Conservation (phyloP, 2,113 vertebrate species). For the Nycticebus coucang region DNA sequence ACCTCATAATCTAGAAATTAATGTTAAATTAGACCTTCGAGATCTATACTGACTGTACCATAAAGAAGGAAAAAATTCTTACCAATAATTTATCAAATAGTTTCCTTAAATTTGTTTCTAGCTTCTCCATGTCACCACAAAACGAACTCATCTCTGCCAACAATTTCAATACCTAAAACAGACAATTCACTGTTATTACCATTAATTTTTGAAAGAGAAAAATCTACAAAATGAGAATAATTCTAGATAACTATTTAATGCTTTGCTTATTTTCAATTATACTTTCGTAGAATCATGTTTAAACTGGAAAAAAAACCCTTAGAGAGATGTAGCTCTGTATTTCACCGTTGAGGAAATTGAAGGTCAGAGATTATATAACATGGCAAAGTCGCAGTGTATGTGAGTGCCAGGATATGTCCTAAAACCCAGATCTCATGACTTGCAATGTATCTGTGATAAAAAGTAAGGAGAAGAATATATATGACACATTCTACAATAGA, state of each 20-base stretch:
- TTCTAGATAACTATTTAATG: slow-evolving; percentile 19
- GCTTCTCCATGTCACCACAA: slow-evolving; percentile 99
- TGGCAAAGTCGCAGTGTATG: background rate
- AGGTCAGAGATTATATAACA: background rate
- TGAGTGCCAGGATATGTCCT: background rate
- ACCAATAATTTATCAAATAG: slow-evolving; percentile 98
- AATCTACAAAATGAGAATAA: slow-evolving; percentile 3
- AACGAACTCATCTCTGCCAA: slow-evolving; percentile 99
- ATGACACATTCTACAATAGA: background rate
- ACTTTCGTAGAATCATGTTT: slow-evolving; percentile 5
- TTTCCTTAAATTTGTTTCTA: slow-evolving; percentile 97
- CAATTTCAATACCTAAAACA: slow-evolving; percentile 94
- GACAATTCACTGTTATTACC: slow-evolving; percentile 57
- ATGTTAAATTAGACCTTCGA: background rate
- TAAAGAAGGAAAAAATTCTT: slow-evolving; percentile 77
- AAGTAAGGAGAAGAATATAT: background rate
- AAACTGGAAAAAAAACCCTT: background rate
- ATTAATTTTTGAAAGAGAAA: slow-evolving; percentile 12
- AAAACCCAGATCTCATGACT: background rate
- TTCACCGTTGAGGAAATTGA: background rate
- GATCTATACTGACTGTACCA: background rate
- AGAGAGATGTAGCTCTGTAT: background rate
- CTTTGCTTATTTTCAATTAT: slow-evolving; percentile 5
- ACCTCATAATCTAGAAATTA: background rate
- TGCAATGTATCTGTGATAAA: background rate